Evolutionary conservation across 2,888 invertebrate genomes (phyloP).

Genomic region (Rhagium mordax): DNA sequence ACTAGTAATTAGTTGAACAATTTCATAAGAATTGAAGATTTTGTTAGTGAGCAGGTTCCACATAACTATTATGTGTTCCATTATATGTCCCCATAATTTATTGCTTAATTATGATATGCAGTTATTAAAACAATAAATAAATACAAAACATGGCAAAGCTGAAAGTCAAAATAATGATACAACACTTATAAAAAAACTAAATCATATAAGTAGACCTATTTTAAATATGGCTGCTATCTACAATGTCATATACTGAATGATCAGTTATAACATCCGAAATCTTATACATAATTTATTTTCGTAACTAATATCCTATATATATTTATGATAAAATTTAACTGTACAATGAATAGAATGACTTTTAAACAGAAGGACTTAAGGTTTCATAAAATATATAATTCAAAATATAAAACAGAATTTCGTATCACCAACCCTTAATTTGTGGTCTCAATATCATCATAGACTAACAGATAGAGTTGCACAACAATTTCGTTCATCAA

Average conservation of each 20-base stretch:
- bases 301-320: conserved; percentile 39
- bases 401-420: conserved; percentile 25
- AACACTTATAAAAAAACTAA: conserved; percentile 46
- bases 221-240: conserved; percentile 55
- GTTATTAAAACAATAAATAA: conserved; percentile 39
- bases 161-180: conserved; percentile 40
- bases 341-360: conserved; percentile 40
- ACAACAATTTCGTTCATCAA: neutral
- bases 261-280: conserved; percentile 36
- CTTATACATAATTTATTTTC: conserved; percentile 38
- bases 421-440: neutral
- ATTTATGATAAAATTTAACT: conserved; percentile 44
- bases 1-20: conserved; percentile 63
- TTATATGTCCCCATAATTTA: conserved; percentile 35
- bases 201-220: conserved; percentile 45
- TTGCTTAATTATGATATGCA: conserved; percentile 50
- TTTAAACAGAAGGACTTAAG: conserved; percentile 30
- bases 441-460: neutral
- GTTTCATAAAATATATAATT: conserved; percentile 40
- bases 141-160: conserved; percentile 45
- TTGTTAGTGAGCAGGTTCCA: conserved; percentile 62
- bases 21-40: conserved; percentile 45
- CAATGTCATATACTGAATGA: conserved; percentile 52
- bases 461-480: neutral
- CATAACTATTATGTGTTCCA: conserved; percentile 31